Evolutionary conservation across 2,797 vertebrate genomes (phyloP), one percentile per base, ranked within the genome.

Genomic region (Furcifer pardalis): DNA sequence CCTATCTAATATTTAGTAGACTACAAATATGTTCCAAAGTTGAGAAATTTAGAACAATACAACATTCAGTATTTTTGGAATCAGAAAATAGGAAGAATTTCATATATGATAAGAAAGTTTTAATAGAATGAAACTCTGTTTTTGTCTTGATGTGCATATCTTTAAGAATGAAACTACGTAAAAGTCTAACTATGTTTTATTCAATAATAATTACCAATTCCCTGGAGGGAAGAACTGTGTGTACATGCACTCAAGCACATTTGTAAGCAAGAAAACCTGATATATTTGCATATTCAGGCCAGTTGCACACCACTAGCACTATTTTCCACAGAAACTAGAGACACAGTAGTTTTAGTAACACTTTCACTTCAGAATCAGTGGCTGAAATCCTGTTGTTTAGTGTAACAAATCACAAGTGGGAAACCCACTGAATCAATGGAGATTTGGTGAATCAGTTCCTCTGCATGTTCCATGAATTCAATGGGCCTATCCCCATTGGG

Each of bases 251-350:
- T 42, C 4, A 25, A 10, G 42, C 49, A 56, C 7, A 68, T 17
- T 65, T 79, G 27, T n/a, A 83, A 30, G 23, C 35, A 65, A 46
- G 23, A 72, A 77, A 85, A 87, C 62, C 73, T 35, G 25, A 87
- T 35, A 52, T 40, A 91, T 84, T 84, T 81, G 40, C 87, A 80
- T 46, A 89, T 59, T 83, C 32, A 72, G 81, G 86, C 62, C 77
- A 65, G n/a, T 87, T 77, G 52, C 7, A 32, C 27, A 84, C 2
- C 65, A 10, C 62, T 87, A 15, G 19, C 4, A n/a, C n/a, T 60
- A 27, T 84, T 88, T 91, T 90, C 84, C 77, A 79, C 73, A 68
- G 73, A 94, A 92, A 91, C 84, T 79, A 66, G 84, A 88, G 77
- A 2, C 6, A 0, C 63, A 49, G 82, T 86, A 69, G 52, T 82